phyloP scores from a whole-genome alignment of 2,113 vertebrate species.

The Platichthys stellatus region DNA sequence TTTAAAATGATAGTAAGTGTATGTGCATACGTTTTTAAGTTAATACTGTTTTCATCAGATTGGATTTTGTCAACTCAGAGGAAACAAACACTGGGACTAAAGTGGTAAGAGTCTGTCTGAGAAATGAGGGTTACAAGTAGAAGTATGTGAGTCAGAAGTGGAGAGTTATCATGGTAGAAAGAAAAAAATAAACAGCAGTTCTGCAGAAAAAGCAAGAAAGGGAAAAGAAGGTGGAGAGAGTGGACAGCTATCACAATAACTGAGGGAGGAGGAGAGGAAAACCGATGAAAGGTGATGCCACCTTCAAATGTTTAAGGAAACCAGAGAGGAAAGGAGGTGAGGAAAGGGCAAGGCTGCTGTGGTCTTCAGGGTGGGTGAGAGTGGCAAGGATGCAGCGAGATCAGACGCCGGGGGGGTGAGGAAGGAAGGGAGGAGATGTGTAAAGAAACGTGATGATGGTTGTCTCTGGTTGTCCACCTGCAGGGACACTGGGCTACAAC shows the following conservation, averaged over 20 bases:
- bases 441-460: slow-evolving; percentile 19
- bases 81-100: not conserved
- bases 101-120: not conserved
- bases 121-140: not conserved
- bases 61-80: not conserved
- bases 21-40: not conserved
- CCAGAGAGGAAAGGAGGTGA: slow-evolving; percentile 55
- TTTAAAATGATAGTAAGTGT: too few species aligned
- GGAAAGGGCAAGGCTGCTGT: slow-evolving; percentile 36
- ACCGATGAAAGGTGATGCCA: slow-evolving; percentile 48
- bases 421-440: slow-evolving; percentile 59
- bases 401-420: slow-evolving; percentile 31
- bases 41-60: not conserved
- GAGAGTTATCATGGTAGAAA: not conserved
- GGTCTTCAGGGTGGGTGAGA: slow-evolving; percentile 24
- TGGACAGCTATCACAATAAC: slow-evolving; percentile 28
- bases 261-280: slow-evolving; percentile 39
- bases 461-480: not conserved
- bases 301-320: slow-evolving; percentile 34
- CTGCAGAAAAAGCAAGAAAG: slow-evolving; percentile 8
- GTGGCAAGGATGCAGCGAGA: slow-evolving; percentile 1
- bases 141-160: not conserved
- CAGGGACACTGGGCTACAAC: slow-evolving; percentile 90
- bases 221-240: slow-evolving; percentile 5
- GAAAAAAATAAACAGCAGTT: slow-evolving; percentile 12